Evolutionary conservation across 1,140 invertebrate species (phyloP).

Genomic region (Sweltsa coloradensis): DNA sequence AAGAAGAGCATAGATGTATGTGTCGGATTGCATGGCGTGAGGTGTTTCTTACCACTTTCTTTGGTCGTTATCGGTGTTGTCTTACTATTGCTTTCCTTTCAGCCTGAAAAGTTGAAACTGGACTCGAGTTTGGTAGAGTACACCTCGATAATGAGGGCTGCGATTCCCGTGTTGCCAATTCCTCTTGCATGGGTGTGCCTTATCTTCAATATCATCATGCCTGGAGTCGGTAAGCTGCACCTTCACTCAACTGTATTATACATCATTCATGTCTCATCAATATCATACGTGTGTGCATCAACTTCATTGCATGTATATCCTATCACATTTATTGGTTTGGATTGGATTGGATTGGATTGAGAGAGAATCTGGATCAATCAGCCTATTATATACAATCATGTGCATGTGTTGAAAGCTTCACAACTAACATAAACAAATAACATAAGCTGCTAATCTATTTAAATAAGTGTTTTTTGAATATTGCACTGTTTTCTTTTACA

Average conservation of each 20-base stretch:
- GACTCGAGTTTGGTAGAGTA: conserved; percentile 64
- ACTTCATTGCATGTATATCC: background rate
- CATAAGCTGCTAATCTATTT: too few relatives aligned
- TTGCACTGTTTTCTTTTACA: too few relatives aligned
- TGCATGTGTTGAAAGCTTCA: too few relatives aligned
- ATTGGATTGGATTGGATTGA: too few relatives aligned
- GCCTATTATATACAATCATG: too few relatives aligned
- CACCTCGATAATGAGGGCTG: conserved; percentile 70
- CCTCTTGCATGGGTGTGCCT: conserved; percentile 75
- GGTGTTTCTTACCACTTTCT: background rate
- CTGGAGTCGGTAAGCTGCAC: conserved; percentile 60
- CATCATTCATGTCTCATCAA: too few relatives aligned
- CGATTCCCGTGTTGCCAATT: conserved; percentile 77
- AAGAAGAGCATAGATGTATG: conserved; percentile 3
- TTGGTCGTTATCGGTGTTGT: background rate
- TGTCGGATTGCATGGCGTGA: background rate
- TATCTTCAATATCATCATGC: conserved; percentile 70
- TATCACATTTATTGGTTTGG: conserved; percentile 4
- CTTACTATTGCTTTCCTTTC: background rate
- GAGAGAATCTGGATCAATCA: too few relatives aligned
- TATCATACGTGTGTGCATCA: too few relatives aligned
- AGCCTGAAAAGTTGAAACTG: conserved; percentile 36
- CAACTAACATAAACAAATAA: too few relatives aligned
- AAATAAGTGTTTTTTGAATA: too few relatives aligned
- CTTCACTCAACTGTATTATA: background rate